Percentiles rank a stretch among this genome's conserved stretches.
Conservation (phyloP, 2,888 invertebrate species). For the Timandra comae region DNA sequence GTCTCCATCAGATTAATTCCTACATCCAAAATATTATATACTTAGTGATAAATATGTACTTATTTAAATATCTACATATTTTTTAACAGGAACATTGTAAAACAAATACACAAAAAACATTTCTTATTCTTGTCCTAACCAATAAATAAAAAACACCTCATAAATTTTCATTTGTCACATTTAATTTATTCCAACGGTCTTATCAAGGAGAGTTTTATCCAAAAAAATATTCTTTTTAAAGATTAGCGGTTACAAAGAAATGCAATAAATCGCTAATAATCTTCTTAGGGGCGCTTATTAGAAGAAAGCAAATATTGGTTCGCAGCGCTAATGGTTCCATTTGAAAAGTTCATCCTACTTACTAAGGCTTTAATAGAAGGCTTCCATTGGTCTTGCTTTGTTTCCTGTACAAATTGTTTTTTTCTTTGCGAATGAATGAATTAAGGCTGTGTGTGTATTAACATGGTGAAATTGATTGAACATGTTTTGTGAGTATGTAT, state of each 20-base stretch:
- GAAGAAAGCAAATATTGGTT: constrained; percentile 7
- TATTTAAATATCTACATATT: too few species aligned
- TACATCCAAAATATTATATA: too few species aligned
- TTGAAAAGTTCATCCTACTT: constrained; percentile 41
- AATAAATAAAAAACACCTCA: constrained; percentile 10
- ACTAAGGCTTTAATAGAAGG: constrained; percentile 34
- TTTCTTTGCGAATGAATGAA: constrained; percentile 33
- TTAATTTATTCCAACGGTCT: too few species aligned
- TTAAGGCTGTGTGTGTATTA: too few species aligned
- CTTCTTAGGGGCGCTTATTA: constrained; percentile 5
- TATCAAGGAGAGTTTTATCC: neutral
- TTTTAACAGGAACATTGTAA: too few species aligned
- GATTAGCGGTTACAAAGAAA: constrained; percentile 2
- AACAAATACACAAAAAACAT: too few species aligned
- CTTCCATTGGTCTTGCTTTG: constrained; percentile 31
- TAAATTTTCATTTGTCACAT: too few species aligned
- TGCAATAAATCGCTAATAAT: constrained; percentile 4
- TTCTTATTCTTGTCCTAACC: too few species aligned
- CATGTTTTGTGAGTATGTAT: too few species aligned
- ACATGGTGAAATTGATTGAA: constrained; percentile 1
- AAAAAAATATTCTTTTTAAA: neutral
- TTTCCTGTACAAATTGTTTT: constrained; percentile 37
- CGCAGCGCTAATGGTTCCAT: constrained; percentile 33
- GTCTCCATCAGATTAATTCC: too few species aligned
- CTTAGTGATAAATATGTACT: too few species aligned